Base-by-base conservation (phyloP, 2,888 invertebrate genomes). In the Linnaemya vulpina region DNA sequence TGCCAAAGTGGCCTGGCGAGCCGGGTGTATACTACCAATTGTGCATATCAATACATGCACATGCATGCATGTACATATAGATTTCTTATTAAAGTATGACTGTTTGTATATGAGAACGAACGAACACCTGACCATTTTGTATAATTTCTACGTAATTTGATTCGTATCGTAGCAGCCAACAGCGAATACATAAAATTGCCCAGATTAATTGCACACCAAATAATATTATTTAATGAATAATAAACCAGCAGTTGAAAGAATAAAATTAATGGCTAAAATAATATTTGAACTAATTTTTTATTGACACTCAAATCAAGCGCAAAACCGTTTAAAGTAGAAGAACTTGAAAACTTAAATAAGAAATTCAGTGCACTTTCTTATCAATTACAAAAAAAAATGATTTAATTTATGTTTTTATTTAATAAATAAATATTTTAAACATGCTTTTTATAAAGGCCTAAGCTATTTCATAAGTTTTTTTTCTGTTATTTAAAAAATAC, bases 111-210 rank as follows among this genome's bases (percentile, higher is more conserved):
- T 73, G 9, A 80, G 58, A 83, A 77, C 35, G 55, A 82, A 76
- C 40, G 60, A 60, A 60, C 82, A 83, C 82, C 82, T 83, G 82
- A 83, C 77, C 40, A 67, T 71, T 83, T 83, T 83, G 15, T 77
- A 20, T 76, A 76, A 76, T 58, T 83, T 77, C 30, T 83, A 83
- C 71, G 76, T 82, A 76, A 76, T 82, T 71, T 76, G 65, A 76
- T 65, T 82, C 71, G 70, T 76, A 71, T 68, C 71, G 71, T 76
- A 49, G 49, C 15, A 46, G 62, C 15, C 70, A 78, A 30, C 51
- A 62, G 70, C 46, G 60, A 63, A 17, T 22, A 74, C 38, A 46
- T 35, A 49, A 75, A 51, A 82, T 76, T 82, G 76, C 53, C 55
- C 20, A 70, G 63, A 76, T 76, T 76, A 83, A 77, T 83, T 67